Evolutionary conservation across 2,113 vertebrate genomes (phyloP).

Genomic region (Oostethus manadensis): DNA sequence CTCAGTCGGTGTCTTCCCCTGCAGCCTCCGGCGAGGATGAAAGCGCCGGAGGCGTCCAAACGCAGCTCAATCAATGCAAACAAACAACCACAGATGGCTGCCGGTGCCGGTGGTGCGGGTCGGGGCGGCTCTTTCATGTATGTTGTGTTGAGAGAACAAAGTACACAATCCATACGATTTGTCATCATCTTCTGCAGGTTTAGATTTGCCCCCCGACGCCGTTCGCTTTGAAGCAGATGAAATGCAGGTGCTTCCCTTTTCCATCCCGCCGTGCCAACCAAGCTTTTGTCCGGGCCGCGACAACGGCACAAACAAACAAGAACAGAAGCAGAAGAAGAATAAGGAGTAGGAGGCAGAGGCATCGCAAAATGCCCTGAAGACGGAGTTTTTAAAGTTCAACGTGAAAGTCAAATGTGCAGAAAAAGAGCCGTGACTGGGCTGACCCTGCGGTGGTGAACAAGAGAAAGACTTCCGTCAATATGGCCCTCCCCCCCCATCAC

Average conservation of each 20-base stretch:
- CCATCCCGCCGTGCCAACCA: slow-evolving; percentile 9
- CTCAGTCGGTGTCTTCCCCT: background rate
- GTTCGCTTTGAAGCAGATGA: slow-evolving; percentile 3
- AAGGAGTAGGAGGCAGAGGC: background rate
- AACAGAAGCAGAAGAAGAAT: too few species aligned
- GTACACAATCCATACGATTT: slow-evolving; percentile 30
- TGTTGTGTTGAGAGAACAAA: slow-evolving; percentile 39
- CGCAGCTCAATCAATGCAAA: slow-evolving; percentile 25
- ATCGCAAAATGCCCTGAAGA: background rate
- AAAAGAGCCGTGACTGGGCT: background rate
- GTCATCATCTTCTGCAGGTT: slow-evolving; percentile 28
- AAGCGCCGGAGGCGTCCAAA: slow-evolving; percentile 11
- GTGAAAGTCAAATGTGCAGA: background rate
- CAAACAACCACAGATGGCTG: background rate
- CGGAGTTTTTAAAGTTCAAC: background rate
- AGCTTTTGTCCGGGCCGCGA: background rate
- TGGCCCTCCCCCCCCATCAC: background rate
- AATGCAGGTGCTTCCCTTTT: slow-evolving; percentile 21
- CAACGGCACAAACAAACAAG: background rate
- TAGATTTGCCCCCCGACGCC: slow-evolving; percentile 13
- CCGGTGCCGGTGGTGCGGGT: slow-evolving; percentile 17
- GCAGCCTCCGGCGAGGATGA: slow-evolving; percentile 28
- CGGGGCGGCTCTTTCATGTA: slow-evolving; percentile 33
- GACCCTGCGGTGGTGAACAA: background rate
- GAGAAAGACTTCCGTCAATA: background rate